Percentiles rank a stretch among this genome's conserved stretches.
Evolutionary conservation across 2,888 invertebrate species (phyloP).

Genomic region (Limenitis camilla): DNA sequence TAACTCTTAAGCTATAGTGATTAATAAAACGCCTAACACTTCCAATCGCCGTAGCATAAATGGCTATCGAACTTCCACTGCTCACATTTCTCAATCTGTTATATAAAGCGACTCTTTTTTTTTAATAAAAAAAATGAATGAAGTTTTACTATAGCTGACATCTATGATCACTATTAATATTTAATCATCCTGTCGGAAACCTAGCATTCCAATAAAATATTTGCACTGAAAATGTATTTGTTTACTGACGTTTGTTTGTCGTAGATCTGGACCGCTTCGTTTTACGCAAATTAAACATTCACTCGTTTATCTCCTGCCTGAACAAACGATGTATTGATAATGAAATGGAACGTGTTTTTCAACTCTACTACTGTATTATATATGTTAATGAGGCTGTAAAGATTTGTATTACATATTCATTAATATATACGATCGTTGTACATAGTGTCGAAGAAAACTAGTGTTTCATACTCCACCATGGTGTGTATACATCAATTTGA

Average conservation of each 20-base stretch:
- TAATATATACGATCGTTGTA: not conserved
- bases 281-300: conserved; percentile 29
- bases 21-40: too few species aligned
- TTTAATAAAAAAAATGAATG: too few species aligned
- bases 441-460: too few species aligned
- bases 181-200: conserved; percentile 4
- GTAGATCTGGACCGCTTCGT: conserved; percentile 23
- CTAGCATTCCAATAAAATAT: conserved; percentile 5
- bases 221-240: conserved; percentile 9
- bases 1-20: too few species aligned
- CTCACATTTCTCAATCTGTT: too few species aligned
- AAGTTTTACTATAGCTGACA: too few species aligned
- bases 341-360: conserved; percentile 12
- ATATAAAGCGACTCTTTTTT: too few species aligned
- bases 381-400: not conserved
- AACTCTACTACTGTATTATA: conserved; percentile 6
- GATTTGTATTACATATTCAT: not conserved
- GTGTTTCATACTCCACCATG: too few species aligned
- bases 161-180: not conserved
- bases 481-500: too few species aligned
- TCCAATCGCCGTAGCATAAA: too few species aligned
- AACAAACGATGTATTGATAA: conserved; percentile 19
- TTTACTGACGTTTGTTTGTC: conserved; percentile 13
- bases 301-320: conserved; percentile 12
- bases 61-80: too few species aligned